Conservation (phyloP, 1,140 invertebrate species). For the Coenobita brevimanus region DNA sequence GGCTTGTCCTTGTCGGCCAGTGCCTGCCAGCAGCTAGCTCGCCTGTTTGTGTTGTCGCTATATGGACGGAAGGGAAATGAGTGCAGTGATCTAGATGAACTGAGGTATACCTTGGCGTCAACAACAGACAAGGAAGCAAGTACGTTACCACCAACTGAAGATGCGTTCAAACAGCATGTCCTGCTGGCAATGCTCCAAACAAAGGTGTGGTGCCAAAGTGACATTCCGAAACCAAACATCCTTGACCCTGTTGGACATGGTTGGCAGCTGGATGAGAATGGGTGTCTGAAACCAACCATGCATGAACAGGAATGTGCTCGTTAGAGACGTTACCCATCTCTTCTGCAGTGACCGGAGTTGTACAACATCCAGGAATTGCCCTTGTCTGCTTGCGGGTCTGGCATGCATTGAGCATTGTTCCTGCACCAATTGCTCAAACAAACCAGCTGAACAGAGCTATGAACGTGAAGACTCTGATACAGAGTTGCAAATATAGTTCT, state of each 20-base stretch:
- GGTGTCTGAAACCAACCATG: slow-evolving; percentile 3
- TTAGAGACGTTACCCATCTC: slow-evolving; percentile 39
- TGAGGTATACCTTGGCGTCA: slow-evolving; percentile 26
- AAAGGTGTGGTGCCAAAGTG: slow-evolving; percentile 20
- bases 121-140: slow-evolving; percentile 21
- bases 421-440: no score
- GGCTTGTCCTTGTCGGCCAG: not conserved
- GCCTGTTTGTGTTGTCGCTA: not conserved
- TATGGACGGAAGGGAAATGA: not conserved
- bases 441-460: slow-evolving; percentile 17
- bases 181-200: not conserved
- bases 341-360: slow-evolving; percentile 14
- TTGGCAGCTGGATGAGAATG: not conserved
- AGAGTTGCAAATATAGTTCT: slow-evolving; percentile 16
- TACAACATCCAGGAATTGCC: slow-evolving; percentile 15
- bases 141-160: slow-evolving; percentile 22
- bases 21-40: not conserved
- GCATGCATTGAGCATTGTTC: no score
- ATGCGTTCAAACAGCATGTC: slow-evolving; percentile 24
- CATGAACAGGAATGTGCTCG: no score
- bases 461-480: slow-evolving; percentile 24
- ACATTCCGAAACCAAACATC: slow-evolving; percentile 21
- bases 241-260: slow-evolving; percentile 19
- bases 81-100: slow-evolving; percentile 18
- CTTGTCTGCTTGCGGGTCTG: slow-evolving; percentile 24